A percentile compares a stretch with the other conserved stretches of the same genome.
Conservation (phyloP, 2,797 vertebrate species). For the Premnoplex brunnescens region DNA sequence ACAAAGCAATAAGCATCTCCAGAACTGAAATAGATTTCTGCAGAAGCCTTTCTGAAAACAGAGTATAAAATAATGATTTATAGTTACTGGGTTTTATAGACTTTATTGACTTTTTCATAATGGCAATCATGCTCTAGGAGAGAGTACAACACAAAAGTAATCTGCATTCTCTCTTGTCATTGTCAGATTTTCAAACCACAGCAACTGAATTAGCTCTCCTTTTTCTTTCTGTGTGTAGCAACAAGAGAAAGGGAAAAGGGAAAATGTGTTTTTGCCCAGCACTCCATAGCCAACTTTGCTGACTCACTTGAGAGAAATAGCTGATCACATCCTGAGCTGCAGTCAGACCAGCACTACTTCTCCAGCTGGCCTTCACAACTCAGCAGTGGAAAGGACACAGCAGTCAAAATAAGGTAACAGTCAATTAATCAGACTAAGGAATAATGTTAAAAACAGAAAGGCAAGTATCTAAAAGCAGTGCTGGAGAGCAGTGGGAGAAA, state of each 20-base stretch:
- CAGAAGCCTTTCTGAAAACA: background rate
- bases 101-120: background rate
- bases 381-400: background rate
- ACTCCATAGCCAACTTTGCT: background rate
- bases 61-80: background rate
- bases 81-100: background rate
- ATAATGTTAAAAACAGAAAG: background rate
- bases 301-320: background rate
- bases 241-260: background rate
- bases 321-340: background rate
- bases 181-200: background rate
- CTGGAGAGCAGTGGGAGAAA: background rate
- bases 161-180: background rate
- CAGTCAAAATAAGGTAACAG: background rate
- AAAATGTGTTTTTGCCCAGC: background rate
- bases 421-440: background rate
- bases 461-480: background rate
- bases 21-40: background rate
- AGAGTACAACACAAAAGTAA: background rate
- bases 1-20: background rate
- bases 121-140: background rate
- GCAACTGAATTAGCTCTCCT: background rate
- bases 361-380: background rate
- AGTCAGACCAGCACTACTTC: background rate
- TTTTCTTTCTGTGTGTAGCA: background rate